Base-by-base conservation (phyloP, 1,140 invertebrate genomes). In the Globodera rostochiensis region DNA sequence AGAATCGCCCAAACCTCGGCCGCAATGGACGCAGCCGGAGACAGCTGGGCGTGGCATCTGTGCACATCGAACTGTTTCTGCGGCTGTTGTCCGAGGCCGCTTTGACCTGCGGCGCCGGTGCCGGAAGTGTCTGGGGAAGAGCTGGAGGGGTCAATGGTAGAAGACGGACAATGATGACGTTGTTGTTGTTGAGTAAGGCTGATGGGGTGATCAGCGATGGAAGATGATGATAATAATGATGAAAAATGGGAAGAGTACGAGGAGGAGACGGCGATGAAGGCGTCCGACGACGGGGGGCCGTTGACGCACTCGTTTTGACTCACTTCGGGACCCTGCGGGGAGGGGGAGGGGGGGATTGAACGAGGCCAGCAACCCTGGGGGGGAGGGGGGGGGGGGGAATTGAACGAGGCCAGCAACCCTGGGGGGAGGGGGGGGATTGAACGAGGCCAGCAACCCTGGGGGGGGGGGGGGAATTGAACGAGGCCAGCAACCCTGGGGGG, bases 1-100 rank as follows among this genome's bases (percentile, higher is more conserved):
- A 45, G 69, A 78, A 21, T 15, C 4, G 8, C 19, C 19, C 25
- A 36, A 50, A 78, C 76, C 46, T 78, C 76, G 21, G 76, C 64
- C 5, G 76, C 25, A 11, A 70, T 69, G 21, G 76, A 77, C 50
- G 76, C 57, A 47, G 76, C 9, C 45, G 76, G 64, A 21, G 76
- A 78, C n/a, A 78, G 64, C 49, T 78, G 64, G 45, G 64, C 13
- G 11, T 75, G 47, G 25, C 46, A n/a, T n/a, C 2, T 57, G 19
- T 8, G 6, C 45, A 6, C n/a, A 53, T 45, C 70, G 6, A 66
- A 66, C 9, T 71, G 11, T 36, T 15, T 19, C 69, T 25, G 21
- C 69, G 7, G 69, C 69, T 45, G 25, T 36, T 11, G 19, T 25
- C 46, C 69, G 45, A 49, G n/a, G 74, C 74, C 74, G 64, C 74